A percentile compares a stretch with the other conserved stretches of the same genome.
phyloP scores from a whole-genome alignment of 1,140 invertebrate genomes.

The Nilaparvata lugens region DNA sequence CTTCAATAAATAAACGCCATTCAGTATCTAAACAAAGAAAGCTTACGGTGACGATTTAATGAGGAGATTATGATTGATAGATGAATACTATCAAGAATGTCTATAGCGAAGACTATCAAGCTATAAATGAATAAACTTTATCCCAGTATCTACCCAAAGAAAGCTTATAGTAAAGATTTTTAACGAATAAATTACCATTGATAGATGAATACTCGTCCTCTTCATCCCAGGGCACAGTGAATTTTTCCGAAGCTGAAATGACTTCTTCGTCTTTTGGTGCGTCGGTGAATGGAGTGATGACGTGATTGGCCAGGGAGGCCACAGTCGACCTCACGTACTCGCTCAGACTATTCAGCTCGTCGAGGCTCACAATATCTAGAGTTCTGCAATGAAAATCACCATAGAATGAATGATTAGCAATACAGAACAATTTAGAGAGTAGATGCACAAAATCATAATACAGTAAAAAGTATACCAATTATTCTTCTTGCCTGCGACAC shows the following conservation, averaged over 20 bases:
- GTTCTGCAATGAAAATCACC: slow-evolving; percentile 25
- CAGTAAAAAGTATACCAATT: background rate
- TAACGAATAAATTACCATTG: no score
- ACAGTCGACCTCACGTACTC: slow-evolving; percentile 47
- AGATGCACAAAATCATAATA: background rate
- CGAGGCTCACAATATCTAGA: slow-evolving; percentile 46
- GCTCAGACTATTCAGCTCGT: slow-evolving; percentile 47
- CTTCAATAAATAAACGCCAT: no score
- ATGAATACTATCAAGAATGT: no score
- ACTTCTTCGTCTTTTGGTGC: slow-evolving; percentile 45
- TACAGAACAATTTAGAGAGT: background rate
- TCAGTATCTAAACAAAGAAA: no score
- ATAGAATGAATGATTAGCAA: background rate
- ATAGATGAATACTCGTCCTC: no score
- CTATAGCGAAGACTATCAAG: no score
- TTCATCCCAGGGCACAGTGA: slow-evolving; percentile 34
- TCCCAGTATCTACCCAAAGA: no score
- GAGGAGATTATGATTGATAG: no score
- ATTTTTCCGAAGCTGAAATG: slow-evolving; percentile 36
- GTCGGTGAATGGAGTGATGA: slow-evolving; percentile 52
- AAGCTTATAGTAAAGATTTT: no score
- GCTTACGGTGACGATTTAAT: no score
- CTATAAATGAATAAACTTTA: no score
- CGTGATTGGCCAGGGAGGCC: slow-evolving; percentile 37
- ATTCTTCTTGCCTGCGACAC: no score